Conservation (phyloP, 2,888 invertebrate species). For the Prosopocoilus inquinatus region DNA sequence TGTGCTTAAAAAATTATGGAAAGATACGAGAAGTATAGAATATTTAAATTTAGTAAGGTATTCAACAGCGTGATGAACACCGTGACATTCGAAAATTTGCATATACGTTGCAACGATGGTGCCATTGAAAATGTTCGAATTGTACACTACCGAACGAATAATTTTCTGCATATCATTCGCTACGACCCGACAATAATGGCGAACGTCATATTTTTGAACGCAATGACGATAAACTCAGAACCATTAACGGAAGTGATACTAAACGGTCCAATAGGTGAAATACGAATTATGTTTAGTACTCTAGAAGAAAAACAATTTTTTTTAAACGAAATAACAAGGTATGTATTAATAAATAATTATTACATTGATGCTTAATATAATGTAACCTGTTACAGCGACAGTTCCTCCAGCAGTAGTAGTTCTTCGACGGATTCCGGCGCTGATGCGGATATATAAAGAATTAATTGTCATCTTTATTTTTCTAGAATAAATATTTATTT, state of each 20-base stretch:
- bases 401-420: not conserved
- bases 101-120: not conserved
- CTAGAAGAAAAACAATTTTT: not conserved
- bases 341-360: slow-evolving; percentile 4
- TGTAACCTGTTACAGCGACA: slow-evolving; percentile 3
- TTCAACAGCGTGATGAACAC: not conserved
- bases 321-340: not conserved
- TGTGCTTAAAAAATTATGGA: slow-evolving; percentile 1
- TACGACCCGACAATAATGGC: not conserved
- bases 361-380: not conserved
- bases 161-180: not conserved
- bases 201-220: not conserved
- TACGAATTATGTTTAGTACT: not conserved
- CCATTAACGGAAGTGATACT: not conserved
- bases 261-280: not conserved
- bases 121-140: not conserved
- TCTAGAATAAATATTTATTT: no score
- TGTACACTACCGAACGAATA: not conserved
- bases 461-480: no score
- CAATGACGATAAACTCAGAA: not conserved
- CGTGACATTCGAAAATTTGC: not conserved
- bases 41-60: not conserved
- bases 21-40: not conserved
- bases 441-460: not conserved
- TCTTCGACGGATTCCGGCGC: not conserved